Evolutionary conservation across 2,797 vertebrate genomes (phyloP).

Genomic region (Psittacula derbiana): DNA sequence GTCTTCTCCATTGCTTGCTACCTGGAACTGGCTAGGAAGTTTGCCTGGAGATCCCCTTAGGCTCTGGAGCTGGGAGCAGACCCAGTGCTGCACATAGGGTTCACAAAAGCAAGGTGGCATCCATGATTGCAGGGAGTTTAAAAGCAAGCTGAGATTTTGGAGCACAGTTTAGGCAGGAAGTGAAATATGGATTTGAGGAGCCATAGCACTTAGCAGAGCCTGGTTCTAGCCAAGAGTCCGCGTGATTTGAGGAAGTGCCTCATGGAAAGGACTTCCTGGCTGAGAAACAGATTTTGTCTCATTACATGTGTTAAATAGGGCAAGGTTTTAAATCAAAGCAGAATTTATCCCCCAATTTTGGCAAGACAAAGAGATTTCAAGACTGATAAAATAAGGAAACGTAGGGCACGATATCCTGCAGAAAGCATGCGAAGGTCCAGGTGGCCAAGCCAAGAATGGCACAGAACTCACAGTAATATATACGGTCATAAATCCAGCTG

Average conservation of each 20-base stretch:
- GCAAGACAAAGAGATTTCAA: neutral
- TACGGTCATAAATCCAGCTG: neutral
- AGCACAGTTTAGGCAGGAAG: neutral
- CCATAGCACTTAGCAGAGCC: neutral
- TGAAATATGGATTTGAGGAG: neutral
- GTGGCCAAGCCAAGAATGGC: neutral
- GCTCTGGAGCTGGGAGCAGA: neutral
- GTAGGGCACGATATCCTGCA: neutral
- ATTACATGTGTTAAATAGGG: neutral
- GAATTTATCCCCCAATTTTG: neutral
- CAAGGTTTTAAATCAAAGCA: neutral
- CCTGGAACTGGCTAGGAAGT: neutral
- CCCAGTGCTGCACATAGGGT: neutral
- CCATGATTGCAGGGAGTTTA: neutral
- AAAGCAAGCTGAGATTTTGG: neutral
- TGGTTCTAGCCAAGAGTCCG: neutral
- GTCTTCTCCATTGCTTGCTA: neutral
- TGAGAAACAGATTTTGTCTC: neutral
- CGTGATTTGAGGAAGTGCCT: neutral
- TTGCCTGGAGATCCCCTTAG: neutral
- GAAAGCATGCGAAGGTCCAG: fast-evolving
- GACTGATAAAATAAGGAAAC: neutral
- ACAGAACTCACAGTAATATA: neutral
- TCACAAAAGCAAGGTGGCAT: neutral
- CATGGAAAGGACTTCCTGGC: neutral